Evolutionary conservation across 2,888 invertebrate species (phyloP).

Genomic region (Noctua pronuba): DNA sequence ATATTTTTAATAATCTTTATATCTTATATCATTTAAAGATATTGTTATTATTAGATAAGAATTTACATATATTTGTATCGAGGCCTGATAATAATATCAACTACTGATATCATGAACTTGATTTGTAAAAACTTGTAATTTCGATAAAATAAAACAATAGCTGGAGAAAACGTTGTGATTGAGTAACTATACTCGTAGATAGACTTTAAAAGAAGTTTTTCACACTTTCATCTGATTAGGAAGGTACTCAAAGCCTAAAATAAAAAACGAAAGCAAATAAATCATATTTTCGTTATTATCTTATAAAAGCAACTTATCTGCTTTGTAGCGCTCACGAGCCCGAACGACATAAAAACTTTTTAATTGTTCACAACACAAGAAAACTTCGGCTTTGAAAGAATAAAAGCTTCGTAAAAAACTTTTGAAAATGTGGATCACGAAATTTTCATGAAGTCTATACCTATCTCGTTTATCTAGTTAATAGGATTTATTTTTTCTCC

Average conservation of each 20-base stretch:
- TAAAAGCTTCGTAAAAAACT: constrained; percentile 11
- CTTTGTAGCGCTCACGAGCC: constrained; percentile 1
- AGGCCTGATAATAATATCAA: constrained; percentile 12
- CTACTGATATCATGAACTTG: constrained; percentile 14
- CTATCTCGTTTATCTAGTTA: background rate
- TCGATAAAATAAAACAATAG: background rate
- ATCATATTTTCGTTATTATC: constrained; percentile 1
- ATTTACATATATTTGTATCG: constrained; percentile 11
- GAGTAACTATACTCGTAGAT: background rate
- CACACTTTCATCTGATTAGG: background rate
- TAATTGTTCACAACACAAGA: constrained; percentile 48
- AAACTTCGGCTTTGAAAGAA: constrained; percentile 38
- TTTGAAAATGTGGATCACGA: constrained; percentile 17
- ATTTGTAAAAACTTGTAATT: background rate
- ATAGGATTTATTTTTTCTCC: background rate
- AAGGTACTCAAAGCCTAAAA: background rate
- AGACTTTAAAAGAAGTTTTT: background rate
- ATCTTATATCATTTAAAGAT: background rate
- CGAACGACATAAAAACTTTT: constrained; percentile 43
- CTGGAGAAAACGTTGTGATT: background rate
- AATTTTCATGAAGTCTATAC: constrained; percentile 9
- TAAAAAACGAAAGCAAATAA: background rate
- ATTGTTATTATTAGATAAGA: constrained; percentile 3
- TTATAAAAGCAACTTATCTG: constrained; percentile 1
- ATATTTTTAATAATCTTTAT: background rate